A percentile compares a stretch with the other conserved stretches of the same genome.
These are phyloP conservation scores for Apis florea DNA, from an alignment of 1,140 invertebrate genomes.

Conservation along the genomic window DNA sequence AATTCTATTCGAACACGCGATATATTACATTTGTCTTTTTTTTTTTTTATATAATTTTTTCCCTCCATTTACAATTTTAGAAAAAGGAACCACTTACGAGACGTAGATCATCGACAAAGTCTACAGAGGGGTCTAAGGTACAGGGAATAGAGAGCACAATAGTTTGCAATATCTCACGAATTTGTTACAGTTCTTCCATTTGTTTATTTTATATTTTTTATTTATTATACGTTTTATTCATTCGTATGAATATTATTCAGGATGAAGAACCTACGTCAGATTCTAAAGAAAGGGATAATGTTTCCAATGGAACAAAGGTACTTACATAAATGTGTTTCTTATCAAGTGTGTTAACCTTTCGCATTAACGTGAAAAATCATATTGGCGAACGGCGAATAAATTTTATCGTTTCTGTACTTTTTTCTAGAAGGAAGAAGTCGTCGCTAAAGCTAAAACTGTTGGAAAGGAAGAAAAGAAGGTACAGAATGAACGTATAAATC, in stretches of 20 bases:
- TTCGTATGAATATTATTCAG: conserved; percentile 49
- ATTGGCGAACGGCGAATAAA: not conserved
- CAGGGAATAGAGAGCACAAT: conserved; percentile 36
- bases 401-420: conserved; percentile 42
- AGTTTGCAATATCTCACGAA: not conserved
- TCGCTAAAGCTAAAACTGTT: conserved; percentile 58
- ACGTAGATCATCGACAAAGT: conserved; percentile 52
- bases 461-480: conserved; percentile 65
- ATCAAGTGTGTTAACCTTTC: not conserved
- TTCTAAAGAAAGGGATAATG: conserved; percentile 52
- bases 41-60: conserved; percentile 15
- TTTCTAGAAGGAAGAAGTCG: conserved; percentile 52
- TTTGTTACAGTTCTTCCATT: not conserved
- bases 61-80: conserved; percentile 44
- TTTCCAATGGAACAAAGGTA: conserved; percentile 63
- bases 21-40: not conserved
- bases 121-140: conserved; percentile 52
- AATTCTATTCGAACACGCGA: not conserved
- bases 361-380: not conserved
- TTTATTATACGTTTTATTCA: conserved; percentile 19
- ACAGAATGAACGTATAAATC: conserved; percentile 28
- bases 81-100: conserved; percentile 37
- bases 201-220: conserved; percentile 30
- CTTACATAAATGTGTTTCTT: not conserved
- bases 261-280: conserved; percentile 52